Evolutionary conservation across 2,888 invertebrate species (phyloP).

Genomic region (Dasypolia templi): DNA sequence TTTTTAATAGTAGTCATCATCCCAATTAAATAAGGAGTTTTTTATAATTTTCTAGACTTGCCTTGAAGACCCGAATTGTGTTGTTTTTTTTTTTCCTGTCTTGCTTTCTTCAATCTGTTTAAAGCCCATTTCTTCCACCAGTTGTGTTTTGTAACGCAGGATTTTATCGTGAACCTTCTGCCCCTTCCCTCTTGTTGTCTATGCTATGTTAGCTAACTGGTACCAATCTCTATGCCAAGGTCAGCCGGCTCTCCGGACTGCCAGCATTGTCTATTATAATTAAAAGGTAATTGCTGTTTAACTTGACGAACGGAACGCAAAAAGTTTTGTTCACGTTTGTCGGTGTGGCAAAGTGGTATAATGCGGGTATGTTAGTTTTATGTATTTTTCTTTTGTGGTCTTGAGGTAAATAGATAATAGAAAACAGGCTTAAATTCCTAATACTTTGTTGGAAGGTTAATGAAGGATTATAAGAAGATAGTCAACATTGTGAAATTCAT

Average conservation of each 20-base stretch:
- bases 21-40: too few relatives aligned
- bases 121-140: neutral
- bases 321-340: conserved; percentile 25
- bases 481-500: too few relatives aligned
- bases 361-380: neutral
- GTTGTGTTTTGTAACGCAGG: neutral
- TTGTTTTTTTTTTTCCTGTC: too few relatives aligned
- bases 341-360: neutral
- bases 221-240: conserved; percentile 61
- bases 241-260: conserved; percentile 50
- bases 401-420: neutral
- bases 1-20: too few relatives aligned
- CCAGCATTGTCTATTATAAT: conserved; percentile 61
- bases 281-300: conserved; percentile 54
- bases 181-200: neutral
- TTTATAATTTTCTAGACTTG: too few relatives aligned
- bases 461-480: too few relatives aligned
- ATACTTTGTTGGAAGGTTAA: neutral
- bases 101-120: neutral
- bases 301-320: conserved; percentile 43
- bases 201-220: conserved; percentile 36
- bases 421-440: neutral
- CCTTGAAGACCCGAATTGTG: too few relatives aligned
- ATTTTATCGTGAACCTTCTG: conserved; percentile 25
- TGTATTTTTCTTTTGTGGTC: neutral